Base-by-base conservation (phyloP, 2,888 invertebrate genomes). In the Sphecodes monilicornis region DNA sequence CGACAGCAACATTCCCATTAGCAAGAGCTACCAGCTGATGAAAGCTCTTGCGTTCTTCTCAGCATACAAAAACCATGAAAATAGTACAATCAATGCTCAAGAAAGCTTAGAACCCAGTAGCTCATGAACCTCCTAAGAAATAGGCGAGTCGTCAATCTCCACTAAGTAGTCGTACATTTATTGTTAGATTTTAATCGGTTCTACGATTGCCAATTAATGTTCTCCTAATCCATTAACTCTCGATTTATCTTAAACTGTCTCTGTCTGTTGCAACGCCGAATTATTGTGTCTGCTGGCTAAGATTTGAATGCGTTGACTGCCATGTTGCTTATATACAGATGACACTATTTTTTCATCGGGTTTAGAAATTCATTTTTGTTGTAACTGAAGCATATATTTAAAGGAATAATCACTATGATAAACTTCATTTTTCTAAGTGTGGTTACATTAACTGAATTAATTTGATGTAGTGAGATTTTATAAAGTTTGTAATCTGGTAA, bases 1-100 rank as follows among this genome's bases (percentile, higher is more conserved):
- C 94, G 98, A 98, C 92, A 98, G 98, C 22, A 98, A 98, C 94
- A 98, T 98, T 86, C 98, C 98, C 0, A 97, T 98, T 76, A 98
- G 98, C 46, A 98, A 98, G 95, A 98, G 98, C 94, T 98, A 98
- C 94, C 98, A 98, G 94, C 95, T 98, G 6, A 98, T 98, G 97
- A 98, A 98, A 94, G 98, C 98, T 0, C 95, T 98, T 16, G 98
- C 98, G 0, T 98, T 98, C 95, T 98, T 98, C 95, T 98, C 98
- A 0, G 97, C 97, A 46, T 98, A 98, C 93, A 97, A 97, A 93
- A 97, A 97, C 92, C 97, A 97, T 77, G 93, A 94, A 32, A 94
- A 94, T 73, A 86, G 90, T 74, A 93, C 92, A 46, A 78, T 26
- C 26, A 88, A 84, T 50, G 86, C 85, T 68, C 83, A 90, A 86